These are phyloP conservation scores for Ceyx margarethae DNA, from an alignment of 2,113 vertebrate species.

Conservation along the genomic window DNA sequence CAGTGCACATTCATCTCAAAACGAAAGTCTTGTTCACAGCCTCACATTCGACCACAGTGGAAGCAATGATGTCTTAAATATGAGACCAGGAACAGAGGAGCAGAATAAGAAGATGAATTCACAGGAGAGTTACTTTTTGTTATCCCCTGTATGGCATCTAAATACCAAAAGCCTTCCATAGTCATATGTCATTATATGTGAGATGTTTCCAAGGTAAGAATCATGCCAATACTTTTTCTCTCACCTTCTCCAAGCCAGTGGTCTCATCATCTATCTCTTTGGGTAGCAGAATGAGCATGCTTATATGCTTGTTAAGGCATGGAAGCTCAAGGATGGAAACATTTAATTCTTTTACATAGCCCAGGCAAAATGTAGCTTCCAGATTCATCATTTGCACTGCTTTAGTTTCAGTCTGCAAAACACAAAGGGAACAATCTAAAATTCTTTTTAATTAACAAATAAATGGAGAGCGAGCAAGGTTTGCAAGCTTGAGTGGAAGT, in stretches of 20 bases:
- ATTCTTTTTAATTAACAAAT: neutral
- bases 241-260: slow-evolving; percentile 89
- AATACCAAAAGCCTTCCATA: neutral
- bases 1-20: neutral
- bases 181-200: neutral
- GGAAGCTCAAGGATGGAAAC: slow-evolving; percentile 88
- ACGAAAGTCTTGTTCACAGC: neutral
- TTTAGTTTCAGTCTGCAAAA: slow-evolving; percentile 81
- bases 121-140: neutral
- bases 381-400: slow-evolving; percentile 87
- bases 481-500: neutral
- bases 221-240: neutral
- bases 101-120: neutral
- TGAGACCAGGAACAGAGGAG: neutral
- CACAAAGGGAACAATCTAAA: neutral
- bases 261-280: slow-evolving; percentile 78
- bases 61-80: neutral
- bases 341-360: slow-evolving; percentile 74
- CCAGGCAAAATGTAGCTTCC: slow-evolving; percentile 76
- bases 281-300: slow-evolving; percentile 92
- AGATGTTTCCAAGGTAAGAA: neutral
- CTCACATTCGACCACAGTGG: neutral
- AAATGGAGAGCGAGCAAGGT: neutral
- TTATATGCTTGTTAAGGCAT: slow-evolving; percentile 88
- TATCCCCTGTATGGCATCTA: neutral